Evolutionary conservation across 2,797 vertebrate species (phyloP), one percentile per base, ranked within the genome.

Genomic region (Hippoglossus hippoglossus): DNA sequence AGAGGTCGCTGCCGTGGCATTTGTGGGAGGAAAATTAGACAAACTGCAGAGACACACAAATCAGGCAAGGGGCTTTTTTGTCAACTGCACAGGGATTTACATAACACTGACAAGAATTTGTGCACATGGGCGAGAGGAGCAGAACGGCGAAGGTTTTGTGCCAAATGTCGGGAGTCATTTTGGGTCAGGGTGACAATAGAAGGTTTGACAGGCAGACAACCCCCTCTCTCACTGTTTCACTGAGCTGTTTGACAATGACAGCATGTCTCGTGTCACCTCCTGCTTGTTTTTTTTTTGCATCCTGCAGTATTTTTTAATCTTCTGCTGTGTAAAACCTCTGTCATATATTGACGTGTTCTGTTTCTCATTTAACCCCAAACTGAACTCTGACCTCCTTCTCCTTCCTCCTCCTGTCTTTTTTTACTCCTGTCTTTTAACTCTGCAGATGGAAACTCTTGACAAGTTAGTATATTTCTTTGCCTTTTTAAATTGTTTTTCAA

Each of bases 371-470:
- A 70, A 56, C 11, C 77, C 71, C 61, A 67, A 76, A 81, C 90
- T 92, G 85, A 92, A 28, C 80, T 79, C 66, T 89, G 76, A 86
- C 61, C 79, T 50, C 81, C 77, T 44, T 89, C 75, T 90, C 59
- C 73, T 49, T 49, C 47, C 69, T 89, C 36, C 71, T 91, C 75
- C 75, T 90, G 65, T 56, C 6, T 53, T 21, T 7, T 89, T 82
- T 71, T 46, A 15, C 78, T 60, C 18, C 87, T 80, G 85, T 69
- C 75, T 85, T 82, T 88, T 70, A 90, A 84, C 78, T 86, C 86
- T 80, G 89, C 96, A 98, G 97, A 93, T 95, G 96, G 96, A 98
- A 94, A 92, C 88, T 91, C 88, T 92, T 92, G 96, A 97, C 94
- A 99, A 99, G 98, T 99, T 95, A 98, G 98, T 99, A 97, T 93